These are phyloP conservation scores for Perca flavescens DNA, from an alignment of 2,113 vertebrate genomes.

Conservation along the genomic window DNA sequence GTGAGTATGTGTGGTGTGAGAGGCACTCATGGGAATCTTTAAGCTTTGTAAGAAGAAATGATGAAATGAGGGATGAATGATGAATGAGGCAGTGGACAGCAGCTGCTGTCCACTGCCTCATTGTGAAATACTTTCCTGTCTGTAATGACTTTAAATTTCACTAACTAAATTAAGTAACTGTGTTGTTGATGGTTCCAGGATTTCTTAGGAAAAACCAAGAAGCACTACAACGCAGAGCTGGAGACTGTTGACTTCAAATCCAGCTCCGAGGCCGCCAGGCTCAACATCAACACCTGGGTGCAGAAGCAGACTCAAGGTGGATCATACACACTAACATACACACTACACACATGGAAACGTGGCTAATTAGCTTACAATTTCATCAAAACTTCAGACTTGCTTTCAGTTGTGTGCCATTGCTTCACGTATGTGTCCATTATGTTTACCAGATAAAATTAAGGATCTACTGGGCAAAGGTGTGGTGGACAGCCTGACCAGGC, in stretches of 20 bases:
- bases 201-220: slow-evolving; percentile 74
- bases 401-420: not conserved
- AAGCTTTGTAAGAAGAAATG: not conserved
- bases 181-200: slow-evolving; percentile 66
- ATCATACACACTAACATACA: not conserved
- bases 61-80: not conserved
- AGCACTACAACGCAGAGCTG: slow-evolving; percentile 79
- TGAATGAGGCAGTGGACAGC: not conserved
- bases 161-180: not conserved
- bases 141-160: not conserved
- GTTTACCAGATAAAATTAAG: slow-evolving; percentile 89
- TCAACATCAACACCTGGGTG: slow-evolving; percentile 85
- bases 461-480: slow-evolving; percentile 82
- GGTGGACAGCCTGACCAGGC: slow-evolving; percentile 81
- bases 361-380: not conserved
- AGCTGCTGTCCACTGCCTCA: not conserved
- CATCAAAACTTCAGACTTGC: not conserved
- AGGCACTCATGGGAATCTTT: not conserved
- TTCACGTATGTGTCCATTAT: not conserved
- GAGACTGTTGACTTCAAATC: slow-evolving; percentile 77
- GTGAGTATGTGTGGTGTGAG: not conserved
- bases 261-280: slow-evolving; percentile 65
- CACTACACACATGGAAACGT: not conserved
- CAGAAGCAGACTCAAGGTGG: slow-evolving; percentile 82
- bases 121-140: not conserved